Conservation (phyloP, 1,140 invertebrate species). For the Eurytemora carolleeae region DNA sequence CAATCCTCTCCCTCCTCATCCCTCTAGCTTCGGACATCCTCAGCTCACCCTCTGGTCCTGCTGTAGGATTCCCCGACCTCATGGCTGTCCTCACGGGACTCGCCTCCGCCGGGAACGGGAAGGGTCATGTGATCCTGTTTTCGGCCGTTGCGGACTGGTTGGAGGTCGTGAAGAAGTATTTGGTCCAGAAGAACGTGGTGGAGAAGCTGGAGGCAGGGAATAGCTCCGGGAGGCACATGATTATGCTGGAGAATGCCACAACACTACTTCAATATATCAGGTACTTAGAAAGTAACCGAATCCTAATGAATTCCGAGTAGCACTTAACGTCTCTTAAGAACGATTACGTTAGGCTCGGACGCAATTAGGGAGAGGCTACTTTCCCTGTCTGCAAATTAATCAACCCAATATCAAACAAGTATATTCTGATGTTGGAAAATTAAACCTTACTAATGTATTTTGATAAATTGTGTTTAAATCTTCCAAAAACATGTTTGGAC, state of each 20-base stretch:
- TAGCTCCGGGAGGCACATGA: neutral
- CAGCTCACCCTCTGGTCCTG: slow-evolving; percentile 2
- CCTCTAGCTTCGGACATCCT: slow-evolving; percentile 5
- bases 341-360: too few species aligned
- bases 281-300: too few species aligned
- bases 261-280: too few species aligned
- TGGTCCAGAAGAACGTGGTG: slow-evolving; percentile 22
- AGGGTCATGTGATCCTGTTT: slow-evolving; percentile 55
- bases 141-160: slow-evolving; percentile 58
- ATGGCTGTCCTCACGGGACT: slow-evolving; percentile 57
- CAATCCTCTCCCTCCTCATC: neutral
- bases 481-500: too few species aligned
- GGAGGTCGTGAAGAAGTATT: slow-evolving; percentile 38
- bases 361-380: too few species aligned
- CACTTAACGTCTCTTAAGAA: too few species aligned
- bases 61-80: slow-evolving; percentile 52
- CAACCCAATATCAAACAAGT: too few species aligned
- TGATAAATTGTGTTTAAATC: too few species aligned
- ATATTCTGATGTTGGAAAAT: too few species aligned
- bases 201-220: neutral
- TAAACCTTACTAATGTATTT: too few species aligned
- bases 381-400: too few species aligned
- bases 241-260: neutral
- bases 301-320: too few species aligned
- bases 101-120: slow-evolving; percentile 52